phyloP scores from a whole-genome alignment of 2,888 invertebrate genomes.

The Pyrochroa serraticornis region DNA sequence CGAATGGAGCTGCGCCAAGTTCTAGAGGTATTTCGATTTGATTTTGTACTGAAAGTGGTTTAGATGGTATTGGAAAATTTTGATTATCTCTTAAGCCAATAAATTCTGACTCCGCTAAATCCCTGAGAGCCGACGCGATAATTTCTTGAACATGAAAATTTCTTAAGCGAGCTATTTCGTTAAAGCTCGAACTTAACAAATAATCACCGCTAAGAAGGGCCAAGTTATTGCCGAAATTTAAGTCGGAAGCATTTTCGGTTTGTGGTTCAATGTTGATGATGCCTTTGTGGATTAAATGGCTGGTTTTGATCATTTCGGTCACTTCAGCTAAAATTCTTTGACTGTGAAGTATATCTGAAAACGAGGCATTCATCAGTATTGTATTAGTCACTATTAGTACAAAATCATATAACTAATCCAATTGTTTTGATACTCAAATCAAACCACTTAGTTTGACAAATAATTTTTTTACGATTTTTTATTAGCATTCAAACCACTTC shows the following conservation, averaged over 20 bases:
- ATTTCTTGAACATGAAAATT: slow-evolving; percentile 82
- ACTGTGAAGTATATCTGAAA: slow-evolving; percentile 71
- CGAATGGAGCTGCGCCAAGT: slow-evolving; percentile 41
- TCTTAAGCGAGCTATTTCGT: slow-evolving; percentile 79
- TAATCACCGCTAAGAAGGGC: slow-evolving; percentile 89
- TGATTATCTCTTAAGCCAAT: slow-evolving; percentile 80
- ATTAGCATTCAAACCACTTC: no score
- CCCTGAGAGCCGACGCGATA: slow-evolving; percentile 85
- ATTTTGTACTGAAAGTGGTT: slow-evolving; percentile 57
- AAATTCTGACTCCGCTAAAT: slow-evolving; percentile 88
- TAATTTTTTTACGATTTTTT: no score
- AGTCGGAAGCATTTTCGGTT: slow-evolving; percentile 66
- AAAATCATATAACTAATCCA: no score
- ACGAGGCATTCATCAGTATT: no score
- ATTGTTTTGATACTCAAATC: no score
- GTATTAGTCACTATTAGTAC: no score
- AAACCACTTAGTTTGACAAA: no score
- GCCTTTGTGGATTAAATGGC: slow-evolving; percentile 81
- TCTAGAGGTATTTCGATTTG: slow-evolving; percentile 39
- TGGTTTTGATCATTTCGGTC: slow-evolving; percentile 93
- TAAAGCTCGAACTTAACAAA: slow-evolving; percentile 85
- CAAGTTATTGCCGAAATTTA: slow-evolving; percentile 94
- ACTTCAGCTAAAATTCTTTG: slow-evolving; percentile 90
- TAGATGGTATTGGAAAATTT: slow-evolving; percentile 79
- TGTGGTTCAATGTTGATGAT: slow-evolving; percentile 77